Base-by-base conservation (phyloP, 2,797 vertebrate genomes). In the Spondyliosoma cantharus region DNA sequence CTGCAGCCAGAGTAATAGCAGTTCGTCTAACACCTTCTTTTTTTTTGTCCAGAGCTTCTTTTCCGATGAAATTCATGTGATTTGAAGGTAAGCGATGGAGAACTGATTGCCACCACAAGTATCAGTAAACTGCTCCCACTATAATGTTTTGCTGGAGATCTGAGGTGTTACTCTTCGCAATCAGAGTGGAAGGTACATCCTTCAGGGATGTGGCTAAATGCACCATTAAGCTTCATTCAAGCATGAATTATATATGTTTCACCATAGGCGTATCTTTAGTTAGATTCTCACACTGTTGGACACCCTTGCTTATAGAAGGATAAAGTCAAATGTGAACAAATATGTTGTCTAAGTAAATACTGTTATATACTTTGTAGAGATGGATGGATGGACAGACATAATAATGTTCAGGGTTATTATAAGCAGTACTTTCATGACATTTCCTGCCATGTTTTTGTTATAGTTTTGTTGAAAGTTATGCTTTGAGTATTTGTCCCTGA, bases 171-270 rank as follows among this genome's bases (percentile, higher is more conserved):
- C 22, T 19, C 29, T 80, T 82, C 61, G 71, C 72, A 59, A 79
- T 81, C 65, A 65, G 16, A 77, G 37, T 54, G 29, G 58, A 71
- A 54, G 49, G 16, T 43, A 12, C 68, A 59, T 7, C 13, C 16
- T 52, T 74, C 83, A 83, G 84, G 76, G 88, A 79, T 68, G 25
- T 65, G 50, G 46, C 68, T 57, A 57, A 20, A 62, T 37, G 37
- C 37, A 37, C 37, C 37, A 37, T 11, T 37, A 37, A 37, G 37
- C 9, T 37, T 11, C 9, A 37, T 37, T 37, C 37, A 37, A 11
- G 37, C 37, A 37, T 37, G 37, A 37, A 37, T 37, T 37, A 37
- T 37, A 8, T 6, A 37, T 37, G 37, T 37, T 37, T 37, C 37
- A 37, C 37, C 37, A 37, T 37, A 37, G 32, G 32, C 32, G 7